Percentiles rank a stretch among this genome's conserved stretches.
Conservation (phyloP, 2,113 vertebrate species). For the Rhynchomys soricoides region DNA sequence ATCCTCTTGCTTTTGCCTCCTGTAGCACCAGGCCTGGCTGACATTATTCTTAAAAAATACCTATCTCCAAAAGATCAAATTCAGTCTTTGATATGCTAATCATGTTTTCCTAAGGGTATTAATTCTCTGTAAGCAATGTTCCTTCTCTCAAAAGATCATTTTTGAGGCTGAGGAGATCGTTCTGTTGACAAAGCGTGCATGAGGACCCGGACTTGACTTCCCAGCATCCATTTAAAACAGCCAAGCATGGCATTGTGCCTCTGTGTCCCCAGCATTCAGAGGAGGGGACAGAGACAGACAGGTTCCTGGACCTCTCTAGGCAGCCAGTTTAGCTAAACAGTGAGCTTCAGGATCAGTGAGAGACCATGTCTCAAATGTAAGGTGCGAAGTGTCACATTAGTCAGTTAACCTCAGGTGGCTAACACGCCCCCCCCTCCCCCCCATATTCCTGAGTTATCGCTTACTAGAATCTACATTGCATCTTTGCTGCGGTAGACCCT, state of each 20-base stretch:
- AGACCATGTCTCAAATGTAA: neutral
- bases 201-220: neutral
- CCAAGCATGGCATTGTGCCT: neutral
- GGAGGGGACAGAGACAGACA: neutral
- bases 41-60: neutral
- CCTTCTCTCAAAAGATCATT: neutral
- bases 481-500: no score
- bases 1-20: neutral
- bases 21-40: neutral
- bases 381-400: neutral
- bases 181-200: no score
- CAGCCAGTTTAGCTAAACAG: neutral
- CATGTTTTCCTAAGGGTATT: neutral
- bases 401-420: no score
- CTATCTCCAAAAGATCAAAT: neutral
- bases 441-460: no score
- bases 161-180: neutral
- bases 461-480: no score
- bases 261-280: neutral
- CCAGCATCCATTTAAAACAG: neutral
- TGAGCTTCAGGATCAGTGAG: neutral
- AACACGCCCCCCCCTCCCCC: no score
- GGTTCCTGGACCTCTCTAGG: neutral
- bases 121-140: neutral
- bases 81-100: neutral